Percentiles rank a stretch among this genome's conserved stretches.
These are phyloP conservation scores for Uria lomvia DNA, from an alignment of 2,113 vertebrate species.

Conservation along the genomic window DNA sequence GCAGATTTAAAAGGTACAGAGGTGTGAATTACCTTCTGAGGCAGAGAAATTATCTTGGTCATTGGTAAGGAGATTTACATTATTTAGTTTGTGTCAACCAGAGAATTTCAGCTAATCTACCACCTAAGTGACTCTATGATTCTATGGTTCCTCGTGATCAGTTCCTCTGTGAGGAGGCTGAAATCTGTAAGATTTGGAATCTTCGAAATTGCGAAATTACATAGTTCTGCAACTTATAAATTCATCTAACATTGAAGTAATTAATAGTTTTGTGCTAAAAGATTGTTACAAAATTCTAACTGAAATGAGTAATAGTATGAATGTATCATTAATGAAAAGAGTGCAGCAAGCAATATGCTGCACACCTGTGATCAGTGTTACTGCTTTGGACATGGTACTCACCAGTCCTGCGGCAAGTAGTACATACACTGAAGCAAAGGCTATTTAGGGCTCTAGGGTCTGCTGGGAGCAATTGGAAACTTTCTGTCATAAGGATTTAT, in stretches of 20 bases:
- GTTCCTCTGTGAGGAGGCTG: neutral
- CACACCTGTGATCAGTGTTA: neutral
- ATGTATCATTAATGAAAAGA: neutral
- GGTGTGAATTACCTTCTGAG: neutral
- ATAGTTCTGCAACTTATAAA: neutral
- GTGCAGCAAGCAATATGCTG: neutral
- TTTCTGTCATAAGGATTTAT: neutral
- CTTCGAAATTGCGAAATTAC: neutral
- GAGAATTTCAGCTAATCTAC: neutral
- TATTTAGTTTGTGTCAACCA: neutral
- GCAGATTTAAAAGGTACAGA: neutral
- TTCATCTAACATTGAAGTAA: neutral
- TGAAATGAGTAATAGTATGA: neutral
- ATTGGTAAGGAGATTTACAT: neutral
- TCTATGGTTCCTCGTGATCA: neutral
- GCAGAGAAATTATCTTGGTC: neutral
- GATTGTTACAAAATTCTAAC: neutral
- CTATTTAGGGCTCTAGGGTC: neutral
- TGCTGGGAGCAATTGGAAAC: neutral
- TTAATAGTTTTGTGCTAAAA: neutral
- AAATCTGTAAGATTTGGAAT: neutral
- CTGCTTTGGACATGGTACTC: neutral
- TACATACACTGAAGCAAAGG: neutral
- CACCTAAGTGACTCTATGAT: neutral
- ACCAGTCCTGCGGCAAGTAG: neutral